Evolutionary conservation across 2,113 vertebrate genomes (phyloP), one percentile per base, ranked within the genome.

Genomic region (Agapornis roseicollis): DNA sequence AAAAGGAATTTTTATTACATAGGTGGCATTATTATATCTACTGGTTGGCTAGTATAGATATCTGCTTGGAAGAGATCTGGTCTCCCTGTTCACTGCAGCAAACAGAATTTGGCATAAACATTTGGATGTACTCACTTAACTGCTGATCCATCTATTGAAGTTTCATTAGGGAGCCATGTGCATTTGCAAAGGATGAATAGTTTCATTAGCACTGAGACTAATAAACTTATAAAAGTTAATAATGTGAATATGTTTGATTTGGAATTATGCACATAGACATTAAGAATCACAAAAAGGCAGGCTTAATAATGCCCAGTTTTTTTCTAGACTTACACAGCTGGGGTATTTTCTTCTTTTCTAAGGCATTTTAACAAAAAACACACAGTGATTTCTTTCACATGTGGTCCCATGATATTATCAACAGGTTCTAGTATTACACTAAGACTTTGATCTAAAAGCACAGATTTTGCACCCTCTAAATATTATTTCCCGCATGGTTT

Each of bases 201-300:
- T 98, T 98, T 98, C 97, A 98, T 98, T 98, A 98, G 98, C 98
- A 93, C 95, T 80, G 98, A 98, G 98, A 97, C 98, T 98, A 98
- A 98, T 98, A 98, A 98, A 98, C 98, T 98, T 98, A 98, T 97
- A 97, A 98, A 98, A 98, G 98, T 98, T 98, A 98, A 98, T 98
- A 98, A 98, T 98, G 98, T 98, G 98, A 98, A 98, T 98, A 98
- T 98, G 98, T 98, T 98, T 98, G 98, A 98, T 97, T 98, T 98
- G 98, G 97, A 98, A 98, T 98, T 97, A 97, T 97, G 96, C 96
- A 97, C 95, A 96, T 94, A 96, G 97, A 97, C 96, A 93, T 97
- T 96, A 96, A 95, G 93, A 97, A 97, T 93, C 80, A 93, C 94
- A 96, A 90, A 96, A 94, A 70, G 66, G 56, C 90, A 85, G 24